These are phyloP conservation scores for Onthophagus taurus DNA, from an alignment of 1,140 invertebrate species.

Conservation along the genomic window DNA sequence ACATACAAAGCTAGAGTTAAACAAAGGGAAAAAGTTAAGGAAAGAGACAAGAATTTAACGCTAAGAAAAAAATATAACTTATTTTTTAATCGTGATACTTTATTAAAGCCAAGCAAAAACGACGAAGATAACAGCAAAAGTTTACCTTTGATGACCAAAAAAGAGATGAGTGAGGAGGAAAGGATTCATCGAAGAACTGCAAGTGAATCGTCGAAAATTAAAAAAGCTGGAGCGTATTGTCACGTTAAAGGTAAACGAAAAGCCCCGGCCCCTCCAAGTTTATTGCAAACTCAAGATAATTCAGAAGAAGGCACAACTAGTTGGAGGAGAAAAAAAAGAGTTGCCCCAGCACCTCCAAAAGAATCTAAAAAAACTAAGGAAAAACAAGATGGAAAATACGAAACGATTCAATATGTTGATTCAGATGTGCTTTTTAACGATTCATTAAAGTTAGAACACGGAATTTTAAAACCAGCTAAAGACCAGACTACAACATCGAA, in stretches of 20 bases:
- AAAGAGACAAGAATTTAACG: conserved; percentile 47
- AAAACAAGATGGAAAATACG: conserved; percentile 10
- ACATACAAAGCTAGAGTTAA: conserved; percentile 51
- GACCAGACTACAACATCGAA: conserved; percentile 14
- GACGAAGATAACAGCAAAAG: conserved; percentile 40
- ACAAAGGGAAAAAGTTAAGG: conserved; percentile 45
- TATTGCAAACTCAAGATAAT: conserved; percentile 16
- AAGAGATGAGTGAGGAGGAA: conserved; percentile 30
- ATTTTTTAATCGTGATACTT: conserved; percentile 41
- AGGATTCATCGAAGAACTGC: conserved; percentile 39
- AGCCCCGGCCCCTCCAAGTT: conserved; percentile 56
- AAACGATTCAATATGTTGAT: conserved; percentile 22
- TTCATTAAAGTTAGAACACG: conserved; percentile 41
- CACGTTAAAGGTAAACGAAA: conserved; percentile 66
- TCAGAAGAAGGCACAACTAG: conserved; percentile 29
- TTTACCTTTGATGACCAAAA: conserved; percentile 40
- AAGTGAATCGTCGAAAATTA: conserved; percentile 45
- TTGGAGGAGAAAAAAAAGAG: conserved; percentile 45
- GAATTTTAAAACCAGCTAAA: conserved; percentile 36
- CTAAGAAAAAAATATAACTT: conserved; percentile 53
- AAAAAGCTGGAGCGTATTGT: conserved; percentile 38
- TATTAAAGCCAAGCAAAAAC: conserved; percentile 25
- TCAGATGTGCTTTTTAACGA: conserved; percentile 36
- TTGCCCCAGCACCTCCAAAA: conserved; percentile 49
- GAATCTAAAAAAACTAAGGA: conserved; percentile 16